Conservation (phyloP, 2,888 invertebrate species). For the Rutpela maculata region DNA sequence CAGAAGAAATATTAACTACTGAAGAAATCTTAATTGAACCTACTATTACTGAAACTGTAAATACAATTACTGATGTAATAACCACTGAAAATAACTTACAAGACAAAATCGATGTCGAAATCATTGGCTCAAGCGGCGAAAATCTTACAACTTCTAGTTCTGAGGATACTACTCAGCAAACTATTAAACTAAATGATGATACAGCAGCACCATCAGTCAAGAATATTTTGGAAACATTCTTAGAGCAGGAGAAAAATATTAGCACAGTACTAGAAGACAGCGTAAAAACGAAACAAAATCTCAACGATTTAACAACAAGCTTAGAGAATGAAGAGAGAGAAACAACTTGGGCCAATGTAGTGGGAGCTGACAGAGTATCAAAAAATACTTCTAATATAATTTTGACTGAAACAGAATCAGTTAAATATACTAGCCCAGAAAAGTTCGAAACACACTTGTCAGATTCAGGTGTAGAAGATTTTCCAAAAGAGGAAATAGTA, state of each 20-base stretch:
- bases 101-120: background rate
- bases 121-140: background rate
- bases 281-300: background rate
- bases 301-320: background rate
- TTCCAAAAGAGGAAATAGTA: slow-evolving; percentile 23
- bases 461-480: slow-evolving; percentile 31
- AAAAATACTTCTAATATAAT: background rate
- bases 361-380: background rate
- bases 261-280: background rate
- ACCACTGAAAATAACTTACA: background rate
- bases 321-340: background rate
- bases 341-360: background rate
- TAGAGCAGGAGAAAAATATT: background rate
- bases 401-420: background rate
- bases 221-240: background rate
- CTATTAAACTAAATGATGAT: background rate
- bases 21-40: background rate
- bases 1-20: background rate
- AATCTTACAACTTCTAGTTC: background rate
- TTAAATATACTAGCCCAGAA: background rate
- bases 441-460: slow-evolving; percentile 9
- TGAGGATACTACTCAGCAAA: background rate
- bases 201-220: background rate
- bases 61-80: background rate
- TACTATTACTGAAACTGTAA: background rate